Conservation (phyloP, 2,797 vertebrate species). For the Gobio occitaniae region DNA sequence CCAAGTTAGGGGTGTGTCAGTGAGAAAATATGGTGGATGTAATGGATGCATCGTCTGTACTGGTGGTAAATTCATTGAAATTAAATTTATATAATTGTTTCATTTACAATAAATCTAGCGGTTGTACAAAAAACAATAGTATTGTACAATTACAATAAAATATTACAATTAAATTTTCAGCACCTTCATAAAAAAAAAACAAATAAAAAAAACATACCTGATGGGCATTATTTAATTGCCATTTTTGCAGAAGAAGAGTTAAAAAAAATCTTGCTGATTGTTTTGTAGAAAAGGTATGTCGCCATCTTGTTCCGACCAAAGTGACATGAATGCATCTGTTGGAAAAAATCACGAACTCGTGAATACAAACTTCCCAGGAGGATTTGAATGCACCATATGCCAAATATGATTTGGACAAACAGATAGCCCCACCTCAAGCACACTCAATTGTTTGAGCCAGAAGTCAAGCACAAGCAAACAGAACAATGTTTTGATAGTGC, state of each 20-base stretch:
- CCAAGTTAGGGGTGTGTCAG: neutral
- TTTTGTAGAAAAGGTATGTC: neutral
- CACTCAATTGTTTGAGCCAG: neutral
- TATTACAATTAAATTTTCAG: neutral
- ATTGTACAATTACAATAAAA: neutral
- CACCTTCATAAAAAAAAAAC: neutral
- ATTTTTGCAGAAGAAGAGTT: neutral
- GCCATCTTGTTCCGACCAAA: neutral
- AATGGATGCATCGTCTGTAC: neutral
- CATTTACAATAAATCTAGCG: neutral
- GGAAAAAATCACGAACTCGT: neutral
- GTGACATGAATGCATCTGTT: neutral
- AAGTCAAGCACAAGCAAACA: neutral
- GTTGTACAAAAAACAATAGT: neutral
- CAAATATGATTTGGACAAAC: neutral
- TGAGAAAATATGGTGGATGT: neutral
- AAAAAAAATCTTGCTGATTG: neutral
- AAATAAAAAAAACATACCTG: neutral
- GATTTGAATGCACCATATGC: neutral
- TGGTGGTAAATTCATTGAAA: neutral
- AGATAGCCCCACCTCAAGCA: neutral
- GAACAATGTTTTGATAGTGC: neutral
- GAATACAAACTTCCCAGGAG: neutral
- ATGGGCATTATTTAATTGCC: neutral
- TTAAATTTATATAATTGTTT: neutral